Evolutionary conservation across 1,140 invertebrate genomes (phyloP), one percentile per base, ranked within the genome.

Genomic region (Saccostrea echinata): DNA sequence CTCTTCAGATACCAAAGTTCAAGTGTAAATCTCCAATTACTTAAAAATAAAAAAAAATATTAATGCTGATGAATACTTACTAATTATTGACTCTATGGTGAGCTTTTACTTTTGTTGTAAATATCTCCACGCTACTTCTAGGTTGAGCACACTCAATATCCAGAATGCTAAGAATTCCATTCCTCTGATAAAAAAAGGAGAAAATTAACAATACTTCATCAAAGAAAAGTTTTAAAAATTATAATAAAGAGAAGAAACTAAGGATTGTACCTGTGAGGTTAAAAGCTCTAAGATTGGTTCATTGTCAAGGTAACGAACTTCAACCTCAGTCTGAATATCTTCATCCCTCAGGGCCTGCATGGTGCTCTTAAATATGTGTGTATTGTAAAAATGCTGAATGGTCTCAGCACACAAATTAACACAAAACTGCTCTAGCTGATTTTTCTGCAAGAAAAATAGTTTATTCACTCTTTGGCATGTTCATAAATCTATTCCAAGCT

Each of bases 371-470:
- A 99, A 99, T 88, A 98, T 98, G 94, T 99, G 98, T 53, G 98
- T 99, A 94, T 98, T 99, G 95, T 99, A 99, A 94, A 99, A 99
- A 94, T 99, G 98, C 93, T 99, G 98, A 97, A 99, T 98, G 24
- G 98, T 98, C 95, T 99, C 98, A 0, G 98, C 98, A 94, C 98
- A 99, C 71, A 99, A 95, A 95, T 99, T 99, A 91, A 98, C 98
- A 95, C 98, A 99, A 24, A 99, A 95, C 93, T 99, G 98, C 94
- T 99, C 98, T 90, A 99, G 95, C 91, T 98, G 97, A 91, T 97
- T 97, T 0, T 97, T 97, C 96, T 96, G 93, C 13, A 93, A 93
- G 35, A 64, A 84, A 84, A 43, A 87, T 21, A 57, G 55, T 16
- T 21, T 13, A 57, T 57, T 18, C 18, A 18, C 18, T 61, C 1